phyloP scores from a whole-genome alignment of 2,797 vertebrate genomes.

The Cheracebus regulus region DNA sequence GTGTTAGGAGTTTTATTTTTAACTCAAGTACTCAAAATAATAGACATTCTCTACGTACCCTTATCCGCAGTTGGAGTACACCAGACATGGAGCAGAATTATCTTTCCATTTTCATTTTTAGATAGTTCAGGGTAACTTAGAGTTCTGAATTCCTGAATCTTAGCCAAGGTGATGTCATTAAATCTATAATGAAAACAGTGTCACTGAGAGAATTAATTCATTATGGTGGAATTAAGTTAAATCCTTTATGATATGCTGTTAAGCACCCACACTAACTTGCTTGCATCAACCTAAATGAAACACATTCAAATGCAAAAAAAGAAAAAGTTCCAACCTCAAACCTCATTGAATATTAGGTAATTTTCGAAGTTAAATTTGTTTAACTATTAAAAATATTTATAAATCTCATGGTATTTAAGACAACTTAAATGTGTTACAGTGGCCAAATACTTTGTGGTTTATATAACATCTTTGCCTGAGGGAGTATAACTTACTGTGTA shows the following conservation, averaged over 20 bases:
- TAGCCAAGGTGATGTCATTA: conserved; percentile 58
- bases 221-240: conserved; percentile 79
- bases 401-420: conserved; percentile 56
- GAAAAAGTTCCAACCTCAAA: conserved; percentile 57
- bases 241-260: conserved; percentile 70
- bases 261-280: conserved; percentile 52
- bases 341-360: conserved; percentile 30
- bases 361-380: conserved; percentile 57
- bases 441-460: conserved; percentile 50
- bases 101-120: not conserved
- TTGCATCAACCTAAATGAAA: not conserved
- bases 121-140: conserved; percentile 41
- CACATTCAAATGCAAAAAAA: conserved; percentile 32
- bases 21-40: conserved; percentile 44
- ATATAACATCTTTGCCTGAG: conserved; percentile 42
- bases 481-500: not conserved
- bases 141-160: conserved; percentile 50
- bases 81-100: not conserved
- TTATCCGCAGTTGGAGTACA: not conserved
- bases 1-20: not conserved
- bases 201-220: conserved; percentile 64
- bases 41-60: not conserved
- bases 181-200: conserved; percentile 62
- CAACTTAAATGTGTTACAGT: conserved; percentile 6
- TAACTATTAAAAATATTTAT: conserved; percentile 61